Conservation (phyloP, 2,797 vertebrate species). For the Champsocephalus gunnari region DNA sequence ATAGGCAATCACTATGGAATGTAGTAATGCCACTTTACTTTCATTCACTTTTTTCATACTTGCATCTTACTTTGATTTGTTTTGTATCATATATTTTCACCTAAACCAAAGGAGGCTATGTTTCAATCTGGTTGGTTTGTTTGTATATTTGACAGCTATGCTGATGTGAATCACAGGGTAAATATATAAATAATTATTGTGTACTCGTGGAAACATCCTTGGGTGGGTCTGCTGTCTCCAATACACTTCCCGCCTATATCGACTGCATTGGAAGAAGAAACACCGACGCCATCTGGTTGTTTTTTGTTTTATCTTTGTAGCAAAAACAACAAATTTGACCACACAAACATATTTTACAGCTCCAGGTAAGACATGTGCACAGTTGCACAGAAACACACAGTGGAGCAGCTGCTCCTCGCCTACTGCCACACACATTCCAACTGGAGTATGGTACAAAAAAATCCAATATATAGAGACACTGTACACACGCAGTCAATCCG, state of each 20-base stretch:
- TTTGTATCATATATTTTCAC: too few species aligned
- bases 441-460: slow-evolving; percentile 58
- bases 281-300: slow-evolving; percentile 27
- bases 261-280: not conserved
- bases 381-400: slow-evolving; percentile 67
- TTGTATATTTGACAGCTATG: too few species aligned
- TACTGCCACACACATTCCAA: slow-evolving; percentile 19
- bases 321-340: slow-evolving; percentile 82
- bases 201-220: too few species aligned
- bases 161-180: too few species aligned
- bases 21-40: not conserved
- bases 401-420: slow-evolving; percentile 50
- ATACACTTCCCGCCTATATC: too few species aligned
- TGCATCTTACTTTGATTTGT: too few species aligned
- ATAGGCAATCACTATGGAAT: not conserved
- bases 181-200: too few species aligned
- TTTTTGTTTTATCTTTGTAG: slow-evolving; percentile 71
- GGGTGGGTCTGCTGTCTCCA: too few species aligned
- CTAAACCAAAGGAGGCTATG: too few species aligned
- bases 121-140: too few species aligned
- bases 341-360: slow-evolving; percentile 84
- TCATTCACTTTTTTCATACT: too few species aligned
- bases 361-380: slow-evolving; percentile 79
- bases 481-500: slow-evolving; percentile 47
- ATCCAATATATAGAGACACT: slow-evolving; percentile 58